Conservation (phyloP, 2,888 invertebrate species). For the Parapristionchus giblindavisi region DNA sequence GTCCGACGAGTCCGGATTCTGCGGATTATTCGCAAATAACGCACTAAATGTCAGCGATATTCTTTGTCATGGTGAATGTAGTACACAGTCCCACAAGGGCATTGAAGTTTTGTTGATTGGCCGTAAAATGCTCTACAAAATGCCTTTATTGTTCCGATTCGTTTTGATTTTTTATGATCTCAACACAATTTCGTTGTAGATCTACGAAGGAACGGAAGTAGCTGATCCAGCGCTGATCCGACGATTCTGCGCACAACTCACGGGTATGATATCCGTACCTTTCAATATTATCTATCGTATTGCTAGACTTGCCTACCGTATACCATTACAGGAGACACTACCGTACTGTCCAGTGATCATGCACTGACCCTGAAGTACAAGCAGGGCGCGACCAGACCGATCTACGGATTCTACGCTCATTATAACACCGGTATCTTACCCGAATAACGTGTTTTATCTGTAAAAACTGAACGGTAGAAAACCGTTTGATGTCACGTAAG, state of each 20-base stretch:
- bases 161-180: background rate
- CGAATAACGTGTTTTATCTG: background rate
- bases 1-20: constrained; percentile 57
- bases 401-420: constrained; percentile 65
- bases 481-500: background rate
- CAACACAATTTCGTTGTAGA: background rate
- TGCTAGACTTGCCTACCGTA: background rate
- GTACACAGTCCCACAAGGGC: background rate
- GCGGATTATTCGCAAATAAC: constrained; percentile 60
- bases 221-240: constrained; percentile 20
- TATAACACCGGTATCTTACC: constrained; percentile 55
- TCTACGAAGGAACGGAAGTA: constrained; percentile 6
- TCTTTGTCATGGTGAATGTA: background rate
- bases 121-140: too few relatives aligned
- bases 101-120: background rate
- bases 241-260: constrained; percentile 32
- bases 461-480: background rate
- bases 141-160: too few relatives aligned
- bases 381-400: constrained; percentile 49
- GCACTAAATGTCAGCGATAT: constrained; percentile 52
- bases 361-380: constrained; percentile 29
- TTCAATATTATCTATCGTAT: background rate
- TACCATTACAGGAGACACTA: constrained; percentile 25
- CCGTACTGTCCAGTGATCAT: constrained; percentile 3
- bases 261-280: background rate